Evolutionary conservation across 2,888 invertebrate genomes (phyloP).

Genomic region (Tineola bisselliella): DNA sequence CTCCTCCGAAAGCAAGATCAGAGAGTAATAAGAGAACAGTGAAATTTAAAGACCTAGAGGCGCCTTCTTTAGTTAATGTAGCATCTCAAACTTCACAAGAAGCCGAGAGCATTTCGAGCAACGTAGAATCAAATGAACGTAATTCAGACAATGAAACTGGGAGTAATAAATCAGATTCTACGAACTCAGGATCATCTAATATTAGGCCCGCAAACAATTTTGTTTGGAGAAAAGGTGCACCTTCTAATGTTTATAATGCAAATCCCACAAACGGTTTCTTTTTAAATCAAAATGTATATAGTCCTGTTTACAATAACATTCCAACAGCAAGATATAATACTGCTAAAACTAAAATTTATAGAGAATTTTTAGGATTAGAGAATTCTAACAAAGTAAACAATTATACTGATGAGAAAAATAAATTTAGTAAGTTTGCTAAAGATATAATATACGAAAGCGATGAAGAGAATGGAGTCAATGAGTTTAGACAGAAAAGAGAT

Average conservation of each 20-base stretch:
- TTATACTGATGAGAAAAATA: conserved; percentile 18
- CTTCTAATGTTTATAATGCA: conserved; percentile 13
- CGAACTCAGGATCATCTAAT: conserved; percentile 34
- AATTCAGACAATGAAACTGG: conserved; percentile 16
- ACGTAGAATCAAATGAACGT: neutral
- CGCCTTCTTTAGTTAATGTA: neutral
- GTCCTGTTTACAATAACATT: conserved; percentile 34
- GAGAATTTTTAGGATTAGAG: conserved; percentile 32
- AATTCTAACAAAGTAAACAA: neutral
- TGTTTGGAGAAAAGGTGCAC: conserved; percentile 31
- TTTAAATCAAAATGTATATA: conserved; percentile 22
- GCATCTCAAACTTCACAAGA: conserved; percentile 9
- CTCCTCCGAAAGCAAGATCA: conserved; percentile 39
- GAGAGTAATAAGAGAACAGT: conserved; percentile 37
- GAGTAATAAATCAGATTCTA: conserved; percentile 20
- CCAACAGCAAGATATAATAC: conserved; percentile 26
- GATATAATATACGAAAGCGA: conserved; percentile 20
- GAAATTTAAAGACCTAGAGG: conserved; percentile 32
- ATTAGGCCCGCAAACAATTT: conserved; percentile 38
- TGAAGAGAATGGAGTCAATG: conserved; percentile 19
- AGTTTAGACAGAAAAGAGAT: conserved; percentile 22
- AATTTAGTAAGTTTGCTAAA: conserved; percentile 20
- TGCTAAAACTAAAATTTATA: conserved; percentile 29
- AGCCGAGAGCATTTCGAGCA: neutral
- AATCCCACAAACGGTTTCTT: conserved; percentile 18